Conservation (phyloP, 2,888 invertebrate species). For the Hylaea fasciaria region DNA sequence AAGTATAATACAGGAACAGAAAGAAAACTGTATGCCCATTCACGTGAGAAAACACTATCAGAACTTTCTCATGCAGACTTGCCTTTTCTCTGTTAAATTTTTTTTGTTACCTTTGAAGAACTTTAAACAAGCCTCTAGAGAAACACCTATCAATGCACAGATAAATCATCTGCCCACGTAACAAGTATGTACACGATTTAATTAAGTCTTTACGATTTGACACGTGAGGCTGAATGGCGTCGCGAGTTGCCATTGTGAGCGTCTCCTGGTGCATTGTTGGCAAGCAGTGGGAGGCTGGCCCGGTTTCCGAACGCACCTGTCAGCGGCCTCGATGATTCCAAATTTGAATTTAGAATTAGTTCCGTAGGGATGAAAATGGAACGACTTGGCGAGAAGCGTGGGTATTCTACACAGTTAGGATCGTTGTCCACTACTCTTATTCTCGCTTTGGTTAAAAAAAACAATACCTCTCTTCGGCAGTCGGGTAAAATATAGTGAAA, state of each 20-base stretch:
- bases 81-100: constrained; percentile 28
- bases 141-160: constrained; percentile 51
- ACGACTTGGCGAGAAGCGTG: constrained; percentile 20
- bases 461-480: no score
- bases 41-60: constrained; percentile 41
- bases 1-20: neutral
- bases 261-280: constrained; percentile 39
- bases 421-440: constrained; percentile 22
- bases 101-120: constrained; percentile 20
- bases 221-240: constrained; percentile 73
- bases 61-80: constrained; percentile 40
- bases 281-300: constrained; percentile 78
- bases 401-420: constrained; percentile 19
- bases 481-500: no score
- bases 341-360: constrained; percentile 49
- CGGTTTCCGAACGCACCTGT: constrained; percentile 79
- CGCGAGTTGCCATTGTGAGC: constrained; percentile 69
- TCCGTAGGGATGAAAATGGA: constrained; percentile 40
- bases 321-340: constrained; percentile 50
- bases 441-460: no score
- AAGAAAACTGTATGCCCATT: neutral
- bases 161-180: constrained; percentile 75
- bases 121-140: constrained; percentile 49
- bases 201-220: constrained; percentile 77
- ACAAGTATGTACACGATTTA: constrained; percentile 69